Base-by-base conservation (phyloP, 2,113 vertebrate species). In the Scolopax mira region DNA sequence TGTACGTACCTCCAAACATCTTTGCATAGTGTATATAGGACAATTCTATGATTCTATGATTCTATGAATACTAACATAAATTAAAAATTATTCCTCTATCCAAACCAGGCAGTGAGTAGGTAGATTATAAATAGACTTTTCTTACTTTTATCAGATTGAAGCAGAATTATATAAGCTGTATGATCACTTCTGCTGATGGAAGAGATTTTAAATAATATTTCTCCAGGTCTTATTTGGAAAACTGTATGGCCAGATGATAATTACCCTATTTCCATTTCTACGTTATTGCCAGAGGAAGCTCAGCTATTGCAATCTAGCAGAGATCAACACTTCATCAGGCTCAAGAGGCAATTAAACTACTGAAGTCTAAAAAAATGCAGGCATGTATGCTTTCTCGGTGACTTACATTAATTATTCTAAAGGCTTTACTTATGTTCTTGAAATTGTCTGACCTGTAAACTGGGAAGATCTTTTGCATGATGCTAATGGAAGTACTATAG, bases 331-430 rank as follows among this genome's bases (percentile, higher is more conserved):
- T 39, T 95, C 61, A 81, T 79, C 46, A 61, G 31, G 44, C 44
- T 90, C 57, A 89, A 94, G 51, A 90, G 42, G 82, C 84, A 91
- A 90, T 84, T 85, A 81, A 92, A 57, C 41, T 65, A 85, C 42
- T 57, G 61, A 84, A 89, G 82, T 64, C 15, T 64, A 65, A 85
- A 77, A 89, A 73, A 69, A 41, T 23, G 37, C 48, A 92, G 65
- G 27, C 31, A 75, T 14, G 39, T 84, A 81, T 24, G 67, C 6
- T 81, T 90, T 74, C 60, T 52, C 35, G 84, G 57, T 49, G 33
- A 72, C 70, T 74, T 88, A 39, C 18, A 81, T 86, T 69, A 87
- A 81, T 49, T 79, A 11, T 82, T 87, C 3, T 4, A 72, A 89
- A 65, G 42, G 31, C 6, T 85, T 85, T 81, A 64, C 27, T 85